Evolutionary conservation across 2,888 invertebrate species (phyloP), one percentile per base, ranked within the genome.

Genomic region (Pollenia griseotomentosa): DNA sequence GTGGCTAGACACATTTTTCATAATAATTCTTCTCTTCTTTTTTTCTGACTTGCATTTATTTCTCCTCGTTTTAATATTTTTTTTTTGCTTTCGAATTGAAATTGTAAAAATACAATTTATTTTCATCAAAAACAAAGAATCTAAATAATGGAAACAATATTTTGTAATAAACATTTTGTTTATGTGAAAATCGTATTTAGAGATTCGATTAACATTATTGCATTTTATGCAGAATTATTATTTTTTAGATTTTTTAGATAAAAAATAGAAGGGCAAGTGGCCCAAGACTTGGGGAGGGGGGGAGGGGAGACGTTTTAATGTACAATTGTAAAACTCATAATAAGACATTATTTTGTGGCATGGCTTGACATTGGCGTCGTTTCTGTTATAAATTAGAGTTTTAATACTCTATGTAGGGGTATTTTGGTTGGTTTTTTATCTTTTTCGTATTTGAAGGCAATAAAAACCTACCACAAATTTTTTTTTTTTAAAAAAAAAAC

Each of bases 1-100:
- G 55, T 77, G 86, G 80, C 86, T 86, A 86, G 86, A 86, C 86
- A 84, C 86, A 86, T 86, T 86, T 86, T 83, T 86, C 86, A 86
- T 86, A 86, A 83, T 86, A 86, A 75, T 55, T 70, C 44, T 68
- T 71, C 33, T 16, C 61, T 9, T 16, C 12, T 16, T 66, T 61
- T n/a, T 16, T 68, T 42, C 46, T 61, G 61, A 33, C 44, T 77
- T 44, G 14, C 14, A 46, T 59, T 14, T 4, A 48, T n/a, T 16
- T 57, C n/a, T 42, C 44, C 71, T 14, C 23, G n/a, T 40, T 11
- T 66, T 46, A 16, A n/a, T 55, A 6, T 6, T 33, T 33, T 33
- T 33, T 46, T 70, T 75, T 23, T 51, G 46, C 33, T 71, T 68
- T 46, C 11, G 63, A 83, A 77, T 83, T 77, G 23, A 77, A 65